Conservation (phyloP, 37 sponge, comb jelly and placozoan genomes). For the Hormiphora californensis region DNA sequence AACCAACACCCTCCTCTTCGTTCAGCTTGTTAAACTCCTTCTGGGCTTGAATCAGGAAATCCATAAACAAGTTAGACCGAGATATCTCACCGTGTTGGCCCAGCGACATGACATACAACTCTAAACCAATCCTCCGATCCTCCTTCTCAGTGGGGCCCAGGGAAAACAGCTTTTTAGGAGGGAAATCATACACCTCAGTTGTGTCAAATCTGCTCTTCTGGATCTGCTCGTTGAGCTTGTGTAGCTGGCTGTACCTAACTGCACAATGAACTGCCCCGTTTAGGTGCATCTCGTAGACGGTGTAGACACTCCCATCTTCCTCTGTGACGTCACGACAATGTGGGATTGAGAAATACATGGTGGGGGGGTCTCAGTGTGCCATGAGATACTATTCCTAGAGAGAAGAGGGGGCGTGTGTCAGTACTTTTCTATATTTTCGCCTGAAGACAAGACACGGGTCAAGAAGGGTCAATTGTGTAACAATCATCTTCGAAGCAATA, state of each 20-base stretch:
- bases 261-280: constrained; percentile 13
- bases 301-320: background rate
- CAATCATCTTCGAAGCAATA: too few relatives aligned
- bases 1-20: background rate
- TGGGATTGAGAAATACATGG: constrained; percentile 16
- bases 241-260: background rate
- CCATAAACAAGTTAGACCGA: constrained; percentile 7
- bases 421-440: too few relatives aligned
- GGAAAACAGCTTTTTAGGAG: constrained; percentile 29
- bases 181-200: background rate
- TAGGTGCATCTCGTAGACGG: constrained; percentile 9
- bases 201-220: constrained; percentile 8
- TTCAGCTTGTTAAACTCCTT: constrained; percentile 27
- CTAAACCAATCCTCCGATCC: background rate
- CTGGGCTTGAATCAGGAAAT: constrained; percentile 14
- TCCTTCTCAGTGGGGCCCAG: constrained; percentile 1
- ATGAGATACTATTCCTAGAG: too few relatives aligned
- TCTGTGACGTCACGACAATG: background rate
- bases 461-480: too few relatives aligned
- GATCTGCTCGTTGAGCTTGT: constrained; percentile 23
- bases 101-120: background rate
- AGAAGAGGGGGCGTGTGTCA: too few relatives aligned
- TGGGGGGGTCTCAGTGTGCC: too few relatives aligned
- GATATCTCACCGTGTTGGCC: constrained; percentile 8
- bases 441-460: too few relatives aligned